phyloP scores from a whole-genome alignment of 1,140 invertebrate genomes.

The Carposina sasakii region DNA sequence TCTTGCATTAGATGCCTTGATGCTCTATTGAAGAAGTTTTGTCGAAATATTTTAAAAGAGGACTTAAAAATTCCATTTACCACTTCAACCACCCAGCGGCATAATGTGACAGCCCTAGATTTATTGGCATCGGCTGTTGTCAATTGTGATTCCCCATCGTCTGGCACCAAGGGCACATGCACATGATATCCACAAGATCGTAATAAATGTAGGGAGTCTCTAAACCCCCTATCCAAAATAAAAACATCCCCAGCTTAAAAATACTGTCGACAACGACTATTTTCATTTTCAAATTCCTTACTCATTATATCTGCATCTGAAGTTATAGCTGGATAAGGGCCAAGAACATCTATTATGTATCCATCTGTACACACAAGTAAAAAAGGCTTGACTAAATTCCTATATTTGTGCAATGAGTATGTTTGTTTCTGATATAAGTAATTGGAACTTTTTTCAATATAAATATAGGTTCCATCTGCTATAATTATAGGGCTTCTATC shows the following conservation, averaged over 20 bases:
- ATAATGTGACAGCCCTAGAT: slow-evolving; percentile 2
- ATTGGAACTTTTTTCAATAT: slow-evolving; percentile 21
- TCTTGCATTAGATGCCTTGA: slow-evolving; percentile 3
- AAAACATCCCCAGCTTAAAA: slow-evolving; percentile 11
- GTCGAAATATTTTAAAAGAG: slow-evolving; percentile 15
- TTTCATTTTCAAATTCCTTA: background rate
- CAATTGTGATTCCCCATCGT: slow-evolving; percentile 13
- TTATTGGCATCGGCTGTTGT: slow-evolving; percentile 6
- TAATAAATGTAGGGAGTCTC: slow-evolving; percentile 12
- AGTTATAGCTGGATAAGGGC: slow-evolving; percentile 15
- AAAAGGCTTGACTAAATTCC: slow-evolving; percentile 17
- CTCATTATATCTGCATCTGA: slow-evolving; percentile 19
- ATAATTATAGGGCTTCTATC: background rate
- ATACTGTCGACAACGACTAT: slow-evolving; percentile 4
- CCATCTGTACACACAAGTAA: slow-evolving; percentile 10
- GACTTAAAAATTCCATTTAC: slow-evolving; percentile 14
- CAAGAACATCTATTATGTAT: slow-evolving; percentile 2
- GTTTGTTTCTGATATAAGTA: slow-evolving; percentile 6
- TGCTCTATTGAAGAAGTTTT: slow-evolving; percentile 9
- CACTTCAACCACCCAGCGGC: slow-evolving; percentile 13
- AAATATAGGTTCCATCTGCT: slow-evolving; percentile 17
- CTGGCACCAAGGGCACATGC: background rate
- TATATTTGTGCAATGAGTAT: slow-evolving; percentile 15
- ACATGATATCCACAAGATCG: slow-evolving; percentile 4
- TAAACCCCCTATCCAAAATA: slow-evolving; percentile 14